A percentile compares a stretch with the other conserved stretches of the same genome.
These are phyloP conservation scores for Morinoia aosen DNA, from an alignment of 2,888 invertebrate genomes.

Conservation along the genomic window DNA sequence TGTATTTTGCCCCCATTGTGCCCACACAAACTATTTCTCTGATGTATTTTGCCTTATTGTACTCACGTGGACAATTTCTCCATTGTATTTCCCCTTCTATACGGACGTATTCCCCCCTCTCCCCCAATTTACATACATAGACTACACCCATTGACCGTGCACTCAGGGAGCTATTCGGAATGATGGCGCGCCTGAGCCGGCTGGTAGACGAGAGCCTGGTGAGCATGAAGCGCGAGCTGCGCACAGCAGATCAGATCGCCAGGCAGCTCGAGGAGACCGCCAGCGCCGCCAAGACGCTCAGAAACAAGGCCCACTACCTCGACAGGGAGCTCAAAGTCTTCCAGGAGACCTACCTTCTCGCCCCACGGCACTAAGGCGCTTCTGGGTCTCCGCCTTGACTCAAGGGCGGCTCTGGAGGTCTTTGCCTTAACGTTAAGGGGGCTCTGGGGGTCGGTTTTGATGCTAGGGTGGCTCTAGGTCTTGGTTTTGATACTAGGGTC, in stretches of 20 bases:
- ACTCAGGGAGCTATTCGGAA: constrained; percentile 89
- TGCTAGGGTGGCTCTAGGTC: too few relatives aligned
- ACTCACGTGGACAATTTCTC: too few relatives aligned
- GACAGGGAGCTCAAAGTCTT: constrained; percentile 92
- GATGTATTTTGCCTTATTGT: too few relatives aligned
- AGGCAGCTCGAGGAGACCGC: constrained; percentile 84
- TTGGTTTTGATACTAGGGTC: background rate
- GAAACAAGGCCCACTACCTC: constrained; percentile 94
- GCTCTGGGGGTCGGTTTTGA: too few relatives aligned
- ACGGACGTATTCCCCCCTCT: too few relatives aligned
- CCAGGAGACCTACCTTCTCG: constrained; percentile 83
- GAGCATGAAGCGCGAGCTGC: constrained; percentile 87
- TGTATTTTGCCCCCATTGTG: too few relatives aligned
- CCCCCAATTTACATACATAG: too few relatives aligned
- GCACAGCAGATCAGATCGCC: constrained; percentile 81
- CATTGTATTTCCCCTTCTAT: too few relatives aligned
- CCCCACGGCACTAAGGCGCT: background rate
- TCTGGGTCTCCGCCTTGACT: background rate
- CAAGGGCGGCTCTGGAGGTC: background rate
- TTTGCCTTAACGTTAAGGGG: background rate
- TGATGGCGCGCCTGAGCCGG: constrained; percentile 93
- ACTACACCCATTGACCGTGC: constrained; percentile 38
- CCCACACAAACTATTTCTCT: too few relatives aligned
- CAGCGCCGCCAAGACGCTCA: constrained; percentile 83
- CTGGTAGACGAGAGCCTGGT: constrained; percentile 90